Evolutionary conservation across 2,113 vertebrate species (phyloP).

Genomic region (Alethe diademata): DNA sequence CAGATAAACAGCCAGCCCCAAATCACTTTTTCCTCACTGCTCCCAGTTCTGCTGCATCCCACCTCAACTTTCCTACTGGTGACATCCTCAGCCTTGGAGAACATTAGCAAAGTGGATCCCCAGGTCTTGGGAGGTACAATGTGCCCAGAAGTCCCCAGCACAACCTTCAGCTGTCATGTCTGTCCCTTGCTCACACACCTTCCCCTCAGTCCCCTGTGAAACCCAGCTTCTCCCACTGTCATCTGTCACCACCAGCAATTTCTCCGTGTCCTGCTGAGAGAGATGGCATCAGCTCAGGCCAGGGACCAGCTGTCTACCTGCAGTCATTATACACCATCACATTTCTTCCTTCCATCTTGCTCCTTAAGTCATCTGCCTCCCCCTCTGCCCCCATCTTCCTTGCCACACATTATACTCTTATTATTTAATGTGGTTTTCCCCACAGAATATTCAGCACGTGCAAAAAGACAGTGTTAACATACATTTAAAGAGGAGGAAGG

Average conservation of each 20-base stretch:
- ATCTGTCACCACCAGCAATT: background rate
- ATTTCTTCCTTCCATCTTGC: background rate
- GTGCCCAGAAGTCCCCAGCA: fast-evolving
- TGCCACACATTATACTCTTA: background rate
- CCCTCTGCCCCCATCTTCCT: background rate
- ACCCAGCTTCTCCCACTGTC: background rate
- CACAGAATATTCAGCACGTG: background rate
- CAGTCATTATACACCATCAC: background rate
- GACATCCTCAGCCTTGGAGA: background rate
- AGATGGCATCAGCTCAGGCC: fast-evolving
- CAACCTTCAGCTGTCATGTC: background rate
- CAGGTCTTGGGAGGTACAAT: background rate
- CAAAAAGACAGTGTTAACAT: background rate
- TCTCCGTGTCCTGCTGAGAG: background rate
- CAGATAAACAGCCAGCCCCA: background rate
- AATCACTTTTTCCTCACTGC: background rate
- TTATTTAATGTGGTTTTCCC: background rate
- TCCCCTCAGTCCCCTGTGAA: background rate
- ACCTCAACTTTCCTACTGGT: background rate
- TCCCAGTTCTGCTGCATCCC: background rate
- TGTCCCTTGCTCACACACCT: background rate
- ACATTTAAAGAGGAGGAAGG: background rate
- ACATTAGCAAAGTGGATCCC: background rate
- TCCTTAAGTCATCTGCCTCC: background rate
- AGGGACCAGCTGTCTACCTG: background rate